phyloP scores from a whole-genome alignment of 2,113 vertebrate genomes.

The Progne subis region DNA sequence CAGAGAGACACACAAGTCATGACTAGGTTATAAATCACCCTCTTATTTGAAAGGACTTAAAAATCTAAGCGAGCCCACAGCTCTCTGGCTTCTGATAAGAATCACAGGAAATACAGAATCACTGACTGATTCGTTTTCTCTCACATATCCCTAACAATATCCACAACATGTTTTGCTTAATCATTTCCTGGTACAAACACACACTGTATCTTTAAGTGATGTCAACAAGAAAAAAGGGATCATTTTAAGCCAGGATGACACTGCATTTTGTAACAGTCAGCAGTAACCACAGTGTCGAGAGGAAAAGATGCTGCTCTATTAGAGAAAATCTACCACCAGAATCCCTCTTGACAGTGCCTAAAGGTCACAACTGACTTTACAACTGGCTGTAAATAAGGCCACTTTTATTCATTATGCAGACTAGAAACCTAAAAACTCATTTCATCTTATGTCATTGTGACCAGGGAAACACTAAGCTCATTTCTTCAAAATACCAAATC shows the following conservation, averaged over 20 bases:
- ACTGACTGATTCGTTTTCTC: background rate
- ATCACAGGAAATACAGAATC: background rate
- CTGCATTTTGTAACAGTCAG: background rate
- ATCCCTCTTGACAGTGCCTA: background rate
- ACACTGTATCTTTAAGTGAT: background rate
- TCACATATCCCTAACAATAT: background rate
- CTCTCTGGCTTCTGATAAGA: background rate
- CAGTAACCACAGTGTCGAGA: background rate
- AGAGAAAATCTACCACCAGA: background rate
- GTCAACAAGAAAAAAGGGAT: background rate
- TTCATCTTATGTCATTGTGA: background rate
- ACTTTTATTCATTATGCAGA: constrained; percentile 3
- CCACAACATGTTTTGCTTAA: background rate
- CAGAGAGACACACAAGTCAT: background rate
- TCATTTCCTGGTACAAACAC: background rate
- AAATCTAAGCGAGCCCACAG: background rate
- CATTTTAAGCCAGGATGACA: background rate
- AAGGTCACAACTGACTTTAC: background rate
- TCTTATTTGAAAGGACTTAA: background rate
- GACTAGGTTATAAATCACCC: background rate
- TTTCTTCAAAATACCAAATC: background rate
- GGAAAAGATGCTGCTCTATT: background rate
- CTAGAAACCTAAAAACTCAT: background rate
- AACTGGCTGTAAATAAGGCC: background rate
- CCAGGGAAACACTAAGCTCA: background rate